Percentiles rank a stretch among this genome's conserved stretches.
Evolutionary conservation across 2,113 vertebrate species (phyloP).

Genomic region (Mystacornis crossleyi): DNA sequence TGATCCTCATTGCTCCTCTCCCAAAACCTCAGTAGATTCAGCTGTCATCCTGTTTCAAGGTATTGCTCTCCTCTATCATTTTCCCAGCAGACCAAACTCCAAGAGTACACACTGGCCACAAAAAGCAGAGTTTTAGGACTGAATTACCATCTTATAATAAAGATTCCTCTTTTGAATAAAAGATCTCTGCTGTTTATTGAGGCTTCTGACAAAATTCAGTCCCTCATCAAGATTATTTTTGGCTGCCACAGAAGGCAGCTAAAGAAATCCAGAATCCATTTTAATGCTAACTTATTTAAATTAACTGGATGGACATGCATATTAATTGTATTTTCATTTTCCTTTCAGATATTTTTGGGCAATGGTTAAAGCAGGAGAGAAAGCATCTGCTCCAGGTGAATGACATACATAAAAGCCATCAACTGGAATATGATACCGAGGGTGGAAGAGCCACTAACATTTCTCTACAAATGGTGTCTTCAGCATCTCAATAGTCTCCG

Average conservation of each 20-base stretch:
- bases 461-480: not conserved
- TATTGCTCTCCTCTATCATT: not conserved
- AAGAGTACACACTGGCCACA: not conserved
- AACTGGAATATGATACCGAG: not conserved
- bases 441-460: not conserved
- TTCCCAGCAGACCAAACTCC: not conserved
- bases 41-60: not conserved
- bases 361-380: not conserved
- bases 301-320: not conserved
- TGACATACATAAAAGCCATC: not conserved
- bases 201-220: not conserved
- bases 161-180: not conserved
- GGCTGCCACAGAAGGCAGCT: not conserved
- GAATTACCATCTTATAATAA: not conserved
- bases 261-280: conserved; percentile 22
- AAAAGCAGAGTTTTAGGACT: not conserved
- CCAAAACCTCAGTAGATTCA: not conserved
- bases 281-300: conserved; percentile 39
- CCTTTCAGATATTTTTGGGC: not conserved
- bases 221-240: not conserved
- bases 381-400: conserved; percentile 31
- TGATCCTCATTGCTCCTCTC: not conserved
- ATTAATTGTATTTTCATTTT: conserved; percentile 1
- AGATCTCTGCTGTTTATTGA: not conserved
- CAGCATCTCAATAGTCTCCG: not conserved